phyloP scores from a whole-genome alignment of 2,113 vertebrate species.

The Cephalopterus ornatus region DNA sequence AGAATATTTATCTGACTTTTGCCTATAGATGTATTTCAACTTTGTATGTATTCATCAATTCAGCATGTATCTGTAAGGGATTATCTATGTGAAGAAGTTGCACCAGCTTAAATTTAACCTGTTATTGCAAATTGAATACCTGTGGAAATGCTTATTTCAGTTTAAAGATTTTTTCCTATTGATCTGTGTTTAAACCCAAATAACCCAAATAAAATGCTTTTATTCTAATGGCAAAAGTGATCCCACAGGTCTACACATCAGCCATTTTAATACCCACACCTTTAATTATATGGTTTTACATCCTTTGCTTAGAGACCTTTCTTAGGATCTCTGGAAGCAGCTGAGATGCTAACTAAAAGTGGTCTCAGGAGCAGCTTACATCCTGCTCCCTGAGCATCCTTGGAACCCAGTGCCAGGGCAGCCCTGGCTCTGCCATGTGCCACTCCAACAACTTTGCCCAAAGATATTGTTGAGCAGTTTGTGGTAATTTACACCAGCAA shows the following conservation, averaged over 20 bases:
- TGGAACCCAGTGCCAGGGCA: accelerated
- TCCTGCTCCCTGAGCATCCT: accelerated
- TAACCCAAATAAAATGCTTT: not conserved
- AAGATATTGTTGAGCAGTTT: not conserved
- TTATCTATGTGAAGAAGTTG: not conserved
- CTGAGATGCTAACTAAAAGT: not conserved
- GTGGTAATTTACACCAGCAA: not conserved
- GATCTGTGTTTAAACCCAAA: not conserved
- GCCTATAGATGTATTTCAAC: not conserved
- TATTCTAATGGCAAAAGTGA: not conserved
- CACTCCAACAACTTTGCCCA: accelerated
- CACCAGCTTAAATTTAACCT: not conserved
- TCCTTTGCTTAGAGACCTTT: not conserved
- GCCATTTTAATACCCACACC: not conserved
- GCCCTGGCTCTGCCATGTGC: not conserved
- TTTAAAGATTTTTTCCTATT: slow-evolving; percentile 6
- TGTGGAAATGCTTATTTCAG: not conserved
- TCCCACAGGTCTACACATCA: not conserved
- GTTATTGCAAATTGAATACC: slow-evolving; percentile 21
- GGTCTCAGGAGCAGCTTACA: not conserved
- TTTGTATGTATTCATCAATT: not conserved
- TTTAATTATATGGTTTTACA: not conserved
- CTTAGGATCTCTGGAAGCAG: not conserved
- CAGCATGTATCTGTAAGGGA: not conserved
- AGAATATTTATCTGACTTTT: not conserved